Evolutionary conservation across 2,888 invertebrate genomes (phyloP), one percentile per base, ranked within the genome.

Genomic region (Apomyelois bistriatella): DNA sequence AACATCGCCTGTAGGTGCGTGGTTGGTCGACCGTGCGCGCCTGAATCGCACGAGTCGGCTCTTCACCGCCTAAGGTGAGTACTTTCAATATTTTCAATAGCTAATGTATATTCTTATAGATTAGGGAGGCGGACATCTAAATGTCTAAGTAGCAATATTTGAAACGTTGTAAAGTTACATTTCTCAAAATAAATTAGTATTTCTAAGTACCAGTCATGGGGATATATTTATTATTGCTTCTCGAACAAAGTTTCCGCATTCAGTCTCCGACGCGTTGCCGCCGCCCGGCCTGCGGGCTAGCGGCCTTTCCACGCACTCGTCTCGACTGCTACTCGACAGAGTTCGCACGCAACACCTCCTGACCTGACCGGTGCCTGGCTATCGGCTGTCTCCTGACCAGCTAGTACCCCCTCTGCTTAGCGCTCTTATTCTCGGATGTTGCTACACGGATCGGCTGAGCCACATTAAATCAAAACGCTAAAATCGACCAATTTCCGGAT

Each of bases 161-260:
- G 85, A 82, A 84, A 81, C 46, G 74, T 74, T 86, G 86, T 88
- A 87, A 86, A 88, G 83, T 81, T 76, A 75, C 75, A 76, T 79
- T 73, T 90, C 88, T 85, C 89, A 88, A 87, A 88, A 90, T 90
- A 88, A 90, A 87, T 87, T 83, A 87, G 79, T 88, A 86, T 85
- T 79, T 79, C 85, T 88, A 88, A 87, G 81, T 87, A 85, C 50
- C 88, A 89, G 89, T 89, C 87, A 78, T 82, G 88, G 87, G 87
- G 85, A 83, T 79, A 79, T 78, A 76, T 22, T 22, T 81, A 85
- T 86, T 85, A 82, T 85, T 85, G 76, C 72, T 70, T 73, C 77
- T 75, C 79, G 81, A 84, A 85, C 77, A 41, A 80, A 80, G 76
- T 82, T 79, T 68, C 76, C 78, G 76, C 80, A 72, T 77, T 85